phyloP scores from a whole-genome alignment of 2,888 invertebrate genomes.

The Drosophila yooni region DNA sequence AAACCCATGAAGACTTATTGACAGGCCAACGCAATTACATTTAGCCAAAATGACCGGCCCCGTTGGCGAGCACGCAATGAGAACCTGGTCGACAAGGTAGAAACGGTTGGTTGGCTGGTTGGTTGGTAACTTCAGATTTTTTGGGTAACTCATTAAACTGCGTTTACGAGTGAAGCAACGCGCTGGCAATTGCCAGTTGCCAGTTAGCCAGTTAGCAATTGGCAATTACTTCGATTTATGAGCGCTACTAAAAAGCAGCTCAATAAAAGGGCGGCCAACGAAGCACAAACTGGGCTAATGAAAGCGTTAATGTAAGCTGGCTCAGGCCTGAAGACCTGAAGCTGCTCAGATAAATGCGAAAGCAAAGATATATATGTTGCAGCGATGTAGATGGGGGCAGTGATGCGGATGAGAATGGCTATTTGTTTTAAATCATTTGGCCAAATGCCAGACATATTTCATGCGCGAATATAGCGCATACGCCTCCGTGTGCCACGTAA shows the following conservation, averaged over 20 bases:
- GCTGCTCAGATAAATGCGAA: slow-evolving; percentile 6
- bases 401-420: slow-evolving; percentile 30
- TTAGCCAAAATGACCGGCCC: slow-evolving; percentile 67
- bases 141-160: slow-evolving; percentile 67
- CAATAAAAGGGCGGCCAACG: slow-evolving; percentile 60
- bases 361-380: slow-evolving; percentile 1
- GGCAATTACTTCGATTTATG: slow-evolving; percentile 71
- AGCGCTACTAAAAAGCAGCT: slow-evolving; percentile 51
- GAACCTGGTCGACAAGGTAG: slow-evolving; percentile 11
- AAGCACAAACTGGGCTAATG: slow-evolving; percentile 76
- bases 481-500: slow-evolving; percentile 76
- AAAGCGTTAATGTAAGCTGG: slow-evolving; percentile 70
- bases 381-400: neutral
- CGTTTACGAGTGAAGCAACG: slow-evolving; percentile 66
- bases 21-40: slow-evolving; percentile 70
- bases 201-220: slow-evolving; percentile 42
- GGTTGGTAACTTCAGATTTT: slow-evolving; percentile 17
- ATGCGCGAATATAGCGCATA: slow-evolving; percentile 62
- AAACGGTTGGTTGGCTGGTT: neutral
- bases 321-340: slow-evolving; percentile 7
- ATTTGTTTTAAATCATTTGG: slow-evolving; percentile 76
- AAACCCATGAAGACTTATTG: slow-evolving; percentile 73
- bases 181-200: slow-evolving; percentile 43
- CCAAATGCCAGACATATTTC: slow-evolving; percentile 73
- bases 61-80: slow-evolving; percentile 68